Evolutionary conservation across 1,140 invertebrate genomes (phyloP).

Genomic region (Papilio aristodemus): DNA sequence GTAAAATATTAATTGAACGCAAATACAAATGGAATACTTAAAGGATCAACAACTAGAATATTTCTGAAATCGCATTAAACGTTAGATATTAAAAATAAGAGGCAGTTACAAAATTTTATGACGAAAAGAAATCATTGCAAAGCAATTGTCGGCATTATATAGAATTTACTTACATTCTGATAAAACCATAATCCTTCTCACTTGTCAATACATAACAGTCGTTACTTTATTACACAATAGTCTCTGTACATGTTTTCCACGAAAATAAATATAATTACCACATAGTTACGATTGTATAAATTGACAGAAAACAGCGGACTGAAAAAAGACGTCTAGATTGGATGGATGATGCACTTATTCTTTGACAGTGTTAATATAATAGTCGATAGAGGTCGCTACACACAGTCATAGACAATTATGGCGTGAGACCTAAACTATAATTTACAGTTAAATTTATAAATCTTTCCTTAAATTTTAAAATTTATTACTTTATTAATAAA

Average conservation of each 20-base stretch:
- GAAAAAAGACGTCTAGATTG: conserved; percentile 69
- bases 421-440: conserved; percentile 50
- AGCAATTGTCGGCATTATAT: conserved; percentile 52
- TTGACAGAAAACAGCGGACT: conserved; percentile 74
- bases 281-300: conserved; percentile 65
- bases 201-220: conserved; percentile 46
- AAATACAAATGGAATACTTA: conserved; percentile 4
- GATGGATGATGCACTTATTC: conserved; percentile 63
- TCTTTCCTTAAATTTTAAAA: too few relatives aligned
- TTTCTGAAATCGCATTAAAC: not conserved
- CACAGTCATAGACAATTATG: conserved; percentile 57
- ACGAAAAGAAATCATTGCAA: conserved; percentile 61
- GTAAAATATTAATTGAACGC: conserved; percentile 18
- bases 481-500: too few relatives aligned
- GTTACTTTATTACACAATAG: conserved; percentile 53
- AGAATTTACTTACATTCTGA: conserved; percentile 64
- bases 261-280: conserved; percentile 59
- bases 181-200: conserved; percentile 46
- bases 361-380: conserved; percentile 44
- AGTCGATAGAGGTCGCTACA: conserved; percentile 60
- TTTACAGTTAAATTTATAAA: conserved; percentile 6
- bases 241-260: conserved; percentile 57
- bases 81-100: conserved; percentile 22
- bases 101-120: conserved; percentile 38
- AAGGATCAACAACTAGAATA: not conserved